Percentiles rank a stretch among this genome's conserved stretches.
phyloP scores from a whole-genome alignment of 2,113 vertebrate species.

The Chionodraco myersi region DNA sequence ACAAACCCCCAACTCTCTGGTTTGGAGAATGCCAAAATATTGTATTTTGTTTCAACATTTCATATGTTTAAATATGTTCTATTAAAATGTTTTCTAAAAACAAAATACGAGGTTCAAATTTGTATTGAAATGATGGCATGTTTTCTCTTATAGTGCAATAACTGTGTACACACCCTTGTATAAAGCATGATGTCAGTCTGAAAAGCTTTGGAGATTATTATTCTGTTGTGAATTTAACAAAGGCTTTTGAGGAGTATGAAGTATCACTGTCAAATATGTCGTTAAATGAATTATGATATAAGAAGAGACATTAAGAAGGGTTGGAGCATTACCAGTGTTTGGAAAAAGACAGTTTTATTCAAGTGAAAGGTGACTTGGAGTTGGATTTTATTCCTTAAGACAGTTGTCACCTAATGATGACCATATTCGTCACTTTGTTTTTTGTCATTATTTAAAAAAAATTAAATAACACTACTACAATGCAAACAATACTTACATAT shows the following conservation, averaged over 20 bases:
- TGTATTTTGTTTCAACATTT: constrained; percentile 4
- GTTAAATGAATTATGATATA: no score
- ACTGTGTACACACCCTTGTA: neutral
- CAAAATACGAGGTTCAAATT: neutral
- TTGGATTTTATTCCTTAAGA: neutral
- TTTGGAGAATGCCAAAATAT: neutral
- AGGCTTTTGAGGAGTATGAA: neutral
- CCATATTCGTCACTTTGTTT: no score
- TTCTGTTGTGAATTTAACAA: neutral
- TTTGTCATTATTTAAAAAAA: no score
- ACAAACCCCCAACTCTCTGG: neutral
- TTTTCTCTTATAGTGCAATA: neutral
- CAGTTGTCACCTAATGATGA: neutral
- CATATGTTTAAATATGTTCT: constrained; percentile 25
- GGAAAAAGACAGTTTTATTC: neutral
- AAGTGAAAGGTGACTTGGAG: neutral
- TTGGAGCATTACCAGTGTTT: neutral
- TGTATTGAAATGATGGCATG: neutral
- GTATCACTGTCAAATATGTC: no score
- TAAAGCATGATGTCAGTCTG: no score
- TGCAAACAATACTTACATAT: no score
- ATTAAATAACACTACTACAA: no score
- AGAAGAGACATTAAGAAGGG: no score
- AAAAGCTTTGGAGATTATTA: neutral
- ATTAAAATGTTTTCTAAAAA: constrained; percentile 40